phyloP scores from a whole-genome alignment of 2,113 vertebrate species.

The Aptenodytes forsteri region DNA sequence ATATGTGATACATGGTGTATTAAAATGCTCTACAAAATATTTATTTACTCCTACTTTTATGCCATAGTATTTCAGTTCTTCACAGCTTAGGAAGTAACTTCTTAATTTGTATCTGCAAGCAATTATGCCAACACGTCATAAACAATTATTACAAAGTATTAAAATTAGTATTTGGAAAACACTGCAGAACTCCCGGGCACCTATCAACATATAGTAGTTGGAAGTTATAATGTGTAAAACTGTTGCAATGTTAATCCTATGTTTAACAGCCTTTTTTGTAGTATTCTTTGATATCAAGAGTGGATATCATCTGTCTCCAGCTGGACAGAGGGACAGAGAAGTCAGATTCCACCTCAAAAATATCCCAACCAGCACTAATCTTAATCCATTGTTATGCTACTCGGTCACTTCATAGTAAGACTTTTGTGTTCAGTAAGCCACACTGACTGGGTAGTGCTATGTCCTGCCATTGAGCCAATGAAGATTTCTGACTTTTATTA shows the following conservation, averaged over 20 bases:
- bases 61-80: not conserved
- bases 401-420: not conserved
- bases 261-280: not conserved
- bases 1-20: not conserved
- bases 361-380: not conserved
- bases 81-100: not conserved
- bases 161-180: not conserved
- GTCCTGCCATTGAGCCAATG: not conserved
- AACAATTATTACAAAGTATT: not conserved
- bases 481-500: not conserved
- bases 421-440: not conserved
- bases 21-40: not conserved
- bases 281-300: not conserved
- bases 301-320: not conserved
- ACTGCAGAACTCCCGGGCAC: not conserved
- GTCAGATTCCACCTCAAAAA: not conserved
- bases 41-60: conserved; percentile 4
- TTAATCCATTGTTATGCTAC: not conserved
- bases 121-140: not conserved
- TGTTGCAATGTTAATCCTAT: not conserved
- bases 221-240: not conserved
- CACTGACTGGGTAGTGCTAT: too few species aligned
- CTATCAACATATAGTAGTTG: not conserved
- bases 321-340: not conserved
- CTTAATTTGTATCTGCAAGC: not conserved